Percentiles rank a stretch among this genome's conserved stretches.
Evolutionary conservation across 2,888 invertebrate species (phyloP).

Genomic region (Sialis lutaria): DNA sequence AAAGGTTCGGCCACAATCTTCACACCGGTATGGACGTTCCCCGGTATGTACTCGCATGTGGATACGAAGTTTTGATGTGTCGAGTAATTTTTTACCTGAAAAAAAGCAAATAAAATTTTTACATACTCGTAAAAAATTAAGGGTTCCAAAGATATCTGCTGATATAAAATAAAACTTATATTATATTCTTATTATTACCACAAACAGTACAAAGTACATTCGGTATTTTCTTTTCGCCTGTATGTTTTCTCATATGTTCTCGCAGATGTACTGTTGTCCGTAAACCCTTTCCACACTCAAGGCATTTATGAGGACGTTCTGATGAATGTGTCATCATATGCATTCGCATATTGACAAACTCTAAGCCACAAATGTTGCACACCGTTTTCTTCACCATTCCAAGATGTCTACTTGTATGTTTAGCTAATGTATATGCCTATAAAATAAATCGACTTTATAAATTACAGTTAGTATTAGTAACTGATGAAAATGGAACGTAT

Average conservation of each 20-base stretch:
- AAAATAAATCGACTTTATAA: too few relatives aligned
- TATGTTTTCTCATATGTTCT: conserved; percentile 2
- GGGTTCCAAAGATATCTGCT: too few relatives aligned
- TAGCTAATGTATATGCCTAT: neutral
- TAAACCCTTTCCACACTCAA: neutral
- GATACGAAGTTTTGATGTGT: neutral
- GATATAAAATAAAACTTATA: too few relatives aligned
- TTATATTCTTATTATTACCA: neutral
- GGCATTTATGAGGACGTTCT: neutral
- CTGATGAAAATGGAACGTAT: too few relatives aligned
- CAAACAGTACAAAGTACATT: conserved; percentile 1
- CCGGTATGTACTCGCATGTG: conserved; percentile 1
- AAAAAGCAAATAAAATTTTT: too few relatives aligned
- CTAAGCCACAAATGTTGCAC: neutral
- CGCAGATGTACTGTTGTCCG: conserved; percentile 1
- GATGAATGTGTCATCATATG: conserved; percentile 2
- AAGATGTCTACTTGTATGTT: neutral
- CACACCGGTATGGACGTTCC: neutral
- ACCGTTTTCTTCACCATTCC: neutral
- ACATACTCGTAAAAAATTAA: too few relatives aligned
- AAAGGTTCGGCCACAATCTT: neutral
- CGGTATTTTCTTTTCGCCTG: neutral
- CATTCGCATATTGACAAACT: conserved; percentile 1
- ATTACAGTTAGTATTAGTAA: too few relatives aligned
- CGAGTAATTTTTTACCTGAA: neutral